phyloP scores from a whole-genome alignment of 2,888 invertebrate species.

The Drosophila prostipennis region DNA sequence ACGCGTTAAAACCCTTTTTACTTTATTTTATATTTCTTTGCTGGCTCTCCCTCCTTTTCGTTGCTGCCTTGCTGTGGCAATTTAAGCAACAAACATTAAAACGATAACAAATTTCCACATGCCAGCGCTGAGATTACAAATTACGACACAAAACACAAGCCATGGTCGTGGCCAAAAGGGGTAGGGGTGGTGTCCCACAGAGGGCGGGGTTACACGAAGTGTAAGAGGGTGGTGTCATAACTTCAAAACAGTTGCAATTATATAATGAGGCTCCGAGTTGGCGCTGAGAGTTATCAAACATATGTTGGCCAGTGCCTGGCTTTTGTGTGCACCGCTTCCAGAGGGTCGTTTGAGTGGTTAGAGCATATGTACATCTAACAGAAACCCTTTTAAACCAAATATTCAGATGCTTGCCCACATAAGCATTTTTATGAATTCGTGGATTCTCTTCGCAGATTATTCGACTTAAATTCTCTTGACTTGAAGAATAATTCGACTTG shows the following conservation, averaged over 20 bases:
- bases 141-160: slow-evolving; percentile 67
- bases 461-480: too few relatives aligned
- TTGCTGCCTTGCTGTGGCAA: slow-evolving; percentile 60
- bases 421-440: too few relatives aligned
- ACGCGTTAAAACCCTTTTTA: slow-evolving; percentile 61
- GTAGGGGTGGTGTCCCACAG: not conserved
- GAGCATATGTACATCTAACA: not conserved
- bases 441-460: too few relatives aligned
- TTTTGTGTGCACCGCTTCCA: slow-evolving; percentile 27
- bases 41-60: not conserved
- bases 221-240: slow-evolving; percentile 43
- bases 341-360: slow-evolving; percentile 40
- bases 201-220: not conserved
- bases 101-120: slow-evolving; percentile 70
- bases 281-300: slow-evolving; percentile 41
- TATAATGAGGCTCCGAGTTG: slow-evolving; percentile 62
- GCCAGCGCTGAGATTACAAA: slow-evolving; percentile 66
- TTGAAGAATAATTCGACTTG: too few relatives aligned
- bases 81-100: slow-evolving; percentile 67
- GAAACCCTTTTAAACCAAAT: too few relatives aligned
- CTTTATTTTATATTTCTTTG: slow-evolving; percentile 43
- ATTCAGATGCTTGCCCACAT: too few relatives aligned
- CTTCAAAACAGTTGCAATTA: slow-evolving; percentile 74
- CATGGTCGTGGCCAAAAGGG: slow-evolving; percentile 49
- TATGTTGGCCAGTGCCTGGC: slow-evolving; percentile 24